These are phyloP conservation scores for Anguilla anguilla DNA, from an alignment of 2,797 vertebrate species.

Conservation along the genomic window DNA sequence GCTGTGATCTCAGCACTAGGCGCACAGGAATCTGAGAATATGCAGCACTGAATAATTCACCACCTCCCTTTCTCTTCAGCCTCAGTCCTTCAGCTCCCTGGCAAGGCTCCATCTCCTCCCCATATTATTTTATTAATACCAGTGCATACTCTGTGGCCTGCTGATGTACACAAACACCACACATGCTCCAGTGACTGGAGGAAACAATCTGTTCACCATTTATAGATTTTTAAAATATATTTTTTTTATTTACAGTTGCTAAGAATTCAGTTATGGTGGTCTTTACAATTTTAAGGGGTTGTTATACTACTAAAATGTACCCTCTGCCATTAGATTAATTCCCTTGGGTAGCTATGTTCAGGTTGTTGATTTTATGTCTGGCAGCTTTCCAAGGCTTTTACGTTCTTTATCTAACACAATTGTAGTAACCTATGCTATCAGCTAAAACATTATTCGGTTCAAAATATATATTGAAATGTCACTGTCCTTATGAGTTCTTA, in stretches of 20 bases:
- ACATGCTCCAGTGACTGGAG: neutral
- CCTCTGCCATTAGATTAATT: neutral
- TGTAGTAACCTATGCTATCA: neutral
- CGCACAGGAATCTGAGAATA: constrained; percentile 75
- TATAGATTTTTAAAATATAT: neutral
- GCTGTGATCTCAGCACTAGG: constrained; percentile 77
- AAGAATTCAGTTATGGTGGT: too few relatives aligned
- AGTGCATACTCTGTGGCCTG: neutral
- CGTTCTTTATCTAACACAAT: neutral
- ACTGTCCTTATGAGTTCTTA: too few relatives aligned
- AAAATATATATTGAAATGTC: too few relatives aligned
- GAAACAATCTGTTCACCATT: neutral
- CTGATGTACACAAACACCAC: neutral
- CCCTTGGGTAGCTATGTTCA: neutral
- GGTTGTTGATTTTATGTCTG: neutral
- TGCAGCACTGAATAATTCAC: constrained; percentile 69
- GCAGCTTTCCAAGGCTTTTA: neutral
- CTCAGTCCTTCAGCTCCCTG: neutral
- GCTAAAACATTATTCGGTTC: neutral
- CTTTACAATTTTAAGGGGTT: neutral
- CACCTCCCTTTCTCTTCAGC: constrained; percentile 23
- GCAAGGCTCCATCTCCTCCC: neutral
- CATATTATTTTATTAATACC: constrained; percentile 1
- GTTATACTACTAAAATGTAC: neutral
- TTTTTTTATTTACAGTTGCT: neutral